Evolutionary conservation across 2,888 invertebrate genomes (phyloP), one percentile per base, ranked within the genome.

Genomic region (Itoplectis maculator): DNA sequence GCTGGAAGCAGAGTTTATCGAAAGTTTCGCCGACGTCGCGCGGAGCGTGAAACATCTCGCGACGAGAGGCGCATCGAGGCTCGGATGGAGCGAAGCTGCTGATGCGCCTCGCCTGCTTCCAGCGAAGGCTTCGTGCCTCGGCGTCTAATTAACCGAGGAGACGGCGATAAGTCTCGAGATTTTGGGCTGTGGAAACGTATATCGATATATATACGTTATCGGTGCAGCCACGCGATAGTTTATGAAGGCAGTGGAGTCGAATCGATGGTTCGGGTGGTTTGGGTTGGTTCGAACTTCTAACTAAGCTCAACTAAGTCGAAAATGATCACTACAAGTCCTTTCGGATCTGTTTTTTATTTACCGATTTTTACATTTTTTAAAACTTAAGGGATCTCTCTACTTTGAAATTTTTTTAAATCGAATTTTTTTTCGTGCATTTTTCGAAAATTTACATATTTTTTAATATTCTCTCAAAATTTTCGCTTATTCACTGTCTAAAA

Each of bases 131-230:
- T 23, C 35, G n/a, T n/a, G n/a, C n/a, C n/a, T 40, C 20, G 45
- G 59, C 47, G 59, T 11, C 35, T 59, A 72, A 72, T 72, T 72
- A 72, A 59, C 59, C 59, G 35, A 35, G 35, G 23, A 15, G 18
- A 47, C 59, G 59, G 59, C 72, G 72, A 47, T 72, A 72, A 72
- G 72, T 72, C 72, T 20, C 45, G 59, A 47, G 59, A 61, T 72
- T 72, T 37, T 18, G 45, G 59, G 13, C 15, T 15, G 59, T 13
- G 8, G 35, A n/a, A 29, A 59, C n/a, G n/a, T 29, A 35, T 20
- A 18, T 2, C 2, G 3, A 5, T 51, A 20, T 51, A 51, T 51
- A 29, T 29, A 5, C 5, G 5, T 29, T 29, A 29, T 29, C 29
- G 29, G 29, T 18, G 49, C 9, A 51, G 8, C 18, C 9, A 18